Evolutionary conservation across 2,113 vertebrate species (phyloP), one percentile per base, ranked within the genome.

Genomic region (Tragelaphus strepsiceros): DNA sequence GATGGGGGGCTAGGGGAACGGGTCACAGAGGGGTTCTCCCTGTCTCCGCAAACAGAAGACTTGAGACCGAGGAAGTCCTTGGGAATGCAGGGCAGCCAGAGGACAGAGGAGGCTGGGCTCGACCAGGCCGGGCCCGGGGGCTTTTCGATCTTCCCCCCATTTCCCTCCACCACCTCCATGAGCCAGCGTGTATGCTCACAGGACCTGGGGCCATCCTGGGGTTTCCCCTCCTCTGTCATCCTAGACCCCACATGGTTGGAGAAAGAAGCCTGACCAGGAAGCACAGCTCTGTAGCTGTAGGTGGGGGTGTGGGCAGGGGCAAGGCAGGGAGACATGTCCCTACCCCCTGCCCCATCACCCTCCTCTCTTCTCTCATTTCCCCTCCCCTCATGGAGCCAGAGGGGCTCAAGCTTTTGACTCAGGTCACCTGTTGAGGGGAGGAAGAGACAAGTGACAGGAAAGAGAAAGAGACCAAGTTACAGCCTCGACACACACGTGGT

Each of bases 401-500:
- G 26, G 14, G 32, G 30, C 49, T 53, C 39, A 30, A 64, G 54
- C 12, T 81, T 88, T 64, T 62, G 81, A 62, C 59, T 30, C 6
- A 59, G 82, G 46, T 88, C 15, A 53, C 39, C 58, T 80, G 39
- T 28, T 88, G 49, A 2, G 90, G 96, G 92, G 96, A 98, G 98
- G 98, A 39, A n/a, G 98, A 96, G 83, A 92, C 96, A 94, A 90
- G 93, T 94, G 98, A 98, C 98, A 98, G 97, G 98, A 98, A 98
- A 96, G 96, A 97, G 98, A 94, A 97, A 85, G 39, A 54, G 30
- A 53, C 32, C 8, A 10, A 10, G 64, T 26, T n/a, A 87, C 28
- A 49, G 17, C 17, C 11, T 8, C 1, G 1, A 53, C 64, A 58
- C 53, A 32, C 53, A 32, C 0, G 15, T 11, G 17, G 15, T 35